These are phyloP conservation scores for Novumbra hubbsi DNA, from an alignment of 2,797 vertebrate genomes.

Conservation along the genomic window DNA sequence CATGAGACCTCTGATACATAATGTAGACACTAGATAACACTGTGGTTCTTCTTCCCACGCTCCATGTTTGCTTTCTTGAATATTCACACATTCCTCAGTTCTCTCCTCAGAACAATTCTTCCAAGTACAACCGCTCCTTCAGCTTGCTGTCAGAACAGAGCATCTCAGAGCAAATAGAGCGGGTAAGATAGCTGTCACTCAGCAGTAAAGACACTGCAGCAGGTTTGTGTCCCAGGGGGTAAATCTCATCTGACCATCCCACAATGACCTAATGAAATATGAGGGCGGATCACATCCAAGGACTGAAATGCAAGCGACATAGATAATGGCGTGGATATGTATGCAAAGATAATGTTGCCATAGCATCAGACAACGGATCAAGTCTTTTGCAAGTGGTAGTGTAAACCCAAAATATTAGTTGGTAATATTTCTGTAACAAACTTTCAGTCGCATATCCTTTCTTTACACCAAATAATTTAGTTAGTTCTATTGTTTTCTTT, in stretches of 20 bases:
- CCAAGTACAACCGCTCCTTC: neutral
- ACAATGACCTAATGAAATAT: neutral
- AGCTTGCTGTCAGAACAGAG: conserved; percentile 6
- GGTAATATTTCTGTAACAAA: neutral
- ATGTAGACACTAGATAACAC: neutral
- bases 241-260: neutral
- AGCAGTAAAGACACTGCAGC: neutral
- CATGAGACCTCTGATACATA: neutral
- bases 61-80: neutral
- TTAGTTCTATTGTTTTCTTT: neutral
- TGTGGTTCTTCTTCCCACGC: neutral
- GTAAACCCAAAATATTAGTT: neutral
- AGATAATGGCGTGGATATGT: neutral
- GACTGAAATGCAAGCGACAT: neutral
- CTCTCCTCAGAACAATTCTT: conserved; percentile 39
- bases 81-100: conserved; percentile 9
- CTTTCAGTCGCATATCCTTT: neutral
- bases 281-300: neutral
- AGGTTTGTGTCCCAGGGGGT: neutral
- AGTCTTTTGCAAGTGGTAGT: neutral
- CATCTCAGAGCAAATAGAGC: conserved; percentile 39
- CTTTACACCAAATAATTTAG: neutral
- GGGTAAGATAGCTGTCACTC: conserved; percentile 50
- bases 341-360: neutral
- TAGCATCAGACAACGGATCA: neutral